Percentiles rank a stretch among this genome's conserved stretches.
Conservation (phyloP, 2,113 vertebrate species). For the Scytalopus superciliaris region DNA sequence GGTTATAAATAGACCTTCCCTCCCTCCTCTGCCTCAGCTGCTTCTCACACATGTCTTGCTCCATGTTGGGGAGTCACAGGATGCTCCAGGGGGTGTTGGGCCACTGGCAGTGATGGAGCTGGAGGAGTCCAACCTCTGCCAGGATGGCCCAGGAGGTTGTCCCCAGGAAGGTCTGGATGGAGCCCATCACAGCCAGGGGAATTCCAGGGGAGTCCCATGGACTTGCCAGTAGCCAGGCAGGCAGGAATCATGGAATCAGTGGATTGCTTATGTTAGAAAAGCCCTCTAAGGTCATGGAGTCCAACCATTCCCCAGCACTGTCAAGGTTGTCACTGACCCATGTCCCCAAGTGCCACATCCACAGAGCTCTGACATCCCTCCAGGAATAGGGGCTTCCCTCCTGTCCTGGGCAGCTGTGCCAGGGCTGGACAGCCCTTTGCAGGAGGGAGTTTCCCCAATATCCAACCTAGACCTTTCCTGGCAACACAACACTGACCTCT, state of each 20-base stretch:
- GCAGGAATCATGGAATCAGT: background rate
- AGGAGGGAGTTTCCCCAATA: background rate
- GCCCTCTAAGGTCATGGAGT: no score
- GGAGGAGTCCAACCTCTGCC: background rate
- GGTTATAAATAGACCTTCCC: constrained; percentile 24
- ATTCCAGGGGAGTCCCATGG: rapidly evolving
- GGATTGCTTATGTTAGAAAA: background rate
- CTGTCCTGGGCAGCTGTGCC: background rate
- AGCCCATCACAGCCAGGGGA: background rate
- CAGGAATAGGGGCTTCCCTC: background rate
- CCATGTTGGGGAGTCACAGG: rapidly evolving
- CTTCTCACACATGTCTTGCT: background rate
- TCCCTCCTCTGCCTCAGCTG: background rate
- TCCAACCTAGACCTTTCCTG: background rate
- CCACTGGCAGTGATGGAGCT: rapidly evolving
- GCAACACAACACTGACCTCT: background rate
- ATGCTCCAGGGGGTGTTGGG: rapidly evolving
- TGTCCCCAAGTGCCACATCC: background rate
- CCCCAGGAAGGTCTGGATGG: background rate
- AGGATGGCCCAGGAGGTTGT: background rate
- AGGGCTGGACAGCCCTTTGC: background rate
- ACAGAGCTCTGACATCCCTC: rapidly evolving
- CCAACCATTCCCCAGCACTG: background rate
- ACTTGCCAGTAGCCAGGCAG: background rate
- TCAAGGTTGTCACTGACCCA: background rate